Base-by-base conservation (phyloP, 2,888 invertebrate species). In the Cheilosia soror region DNA sequence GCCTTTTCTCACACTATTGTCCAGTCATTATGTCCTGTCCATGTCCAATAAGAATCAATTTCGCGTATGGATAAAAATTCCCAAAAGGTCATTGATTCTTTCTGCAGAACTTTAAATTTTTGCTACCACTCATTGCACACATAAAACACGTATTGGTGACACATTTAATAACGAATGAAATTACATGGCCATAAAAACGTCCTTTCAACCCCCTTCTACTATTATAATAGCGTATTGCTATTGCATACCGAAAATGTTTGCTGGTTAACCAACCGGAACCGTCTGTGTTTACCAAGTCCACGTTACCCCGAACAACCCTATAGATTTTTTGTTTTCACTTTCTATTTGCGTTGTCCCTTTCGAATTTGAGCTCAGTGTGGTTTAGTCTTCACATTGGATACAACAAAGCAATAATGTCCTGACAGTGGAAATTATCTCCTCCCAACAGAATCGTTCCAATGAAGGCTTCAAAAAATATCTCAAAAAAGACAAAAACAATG, bases 401-500 rank as follows among this genome's bases (percentile, higher is more conserved):
- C 33, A 60, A 53, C 60, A 49, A n/a, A 53, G 25, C 44, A 69
- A 81, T 71, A 65, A 65, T 79, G 37, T 76, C 84, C 13, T 84
- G 66, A 79, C 55, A 65, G 2, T 20, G 58, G 51, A 87, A 63
- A 40, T 49, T 44, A 5, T 29, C 6, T 37, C 20, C 25, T 29
- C 9, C 33, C 29, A 49, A 87, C 88, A 91, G 91, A 89, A 89
- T 89, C 77, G 89, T 90, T 85, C 89, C 90, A 69, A 91, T 92
- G 90, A 92, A 90, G 89, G 89, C 91, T 66, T 90, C 91, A 62
- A 91, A 90, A 87, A 89, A 90, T 80, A 90, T 90, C 78, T 89
- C 89, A 73, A 92, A 92, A 88, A 92, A 91, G 88, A 89, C 89
- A 60, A 91, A 91, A 87, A 93, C 95, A 60, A 95, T 96, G 65